A percentile compares a stretch with the other conserved stretches of the same genome.
Evolutionary conservation across 30 jellyfish, hydroid and myxozoan genomes (phyloP).

Genomic region (Hydractinia symbiolongicarpus): DNA sequence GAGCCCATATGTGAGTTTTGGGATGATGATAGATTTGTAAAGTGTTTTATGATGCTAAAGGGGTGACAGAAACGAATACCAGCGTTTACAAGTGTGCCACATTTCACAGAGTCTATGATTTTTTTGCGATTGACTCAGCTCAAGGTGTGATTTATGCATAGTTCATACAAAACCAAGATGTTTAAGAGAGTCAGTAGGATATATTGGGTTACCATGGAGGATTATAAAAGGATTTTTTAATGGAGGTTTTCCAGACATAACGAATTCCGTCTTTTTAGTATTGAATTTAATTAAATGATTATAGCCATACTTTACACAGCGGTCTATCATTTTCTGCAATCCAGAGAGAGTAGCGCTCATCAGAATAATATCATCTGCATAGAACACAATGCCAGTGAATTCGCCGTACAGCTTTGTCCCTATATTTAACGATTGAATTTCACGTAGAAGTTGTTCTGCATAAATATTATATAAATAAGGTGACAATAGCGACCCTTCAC

Average conservation of each 20-base stretch:
- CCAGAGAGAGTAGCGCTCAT: neutral
- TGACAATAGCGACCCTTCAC: neutral
- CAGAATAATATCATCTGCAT: neutral
- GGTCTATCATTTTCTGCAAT: too few relatives aligned
- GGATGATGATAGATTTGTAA: constrained; percentile 6
- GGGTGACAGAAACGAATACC: constrained; percentile 11
- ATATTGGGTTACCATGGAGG: neutral
- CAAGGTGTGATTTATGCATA: neutral
- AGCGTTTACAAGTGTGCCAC: constrained; percentile 11
- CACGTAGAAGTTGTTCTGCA: neutral
- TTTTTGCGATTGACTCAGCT: constrained; percentile 2
- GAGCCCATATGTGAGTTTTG: neutral
- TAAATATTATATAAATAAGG: neutral
- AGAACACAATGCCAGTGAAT: neutral
- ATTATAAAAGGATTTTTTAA: neutral
- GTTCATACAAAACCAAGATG: too few relatives aligned
- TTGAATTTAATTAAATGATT: neutral
- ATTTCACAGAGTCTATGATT: constrained; percentile 3
- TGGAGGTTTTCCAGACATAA: neutral
- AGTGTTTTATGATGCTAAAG: neutral
- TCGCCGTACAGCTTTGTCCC: neutral
- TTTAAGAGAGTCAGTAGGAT: too few relatives aligned
- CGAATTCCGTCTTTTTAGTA: neutral
- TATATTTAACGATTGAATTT: neutral
- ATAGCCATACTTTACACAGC: neutral